Base-by-base conservation (phyloP, 2,797 vertebrate genomes). In the Acestrorhynchus altus region DNA sequence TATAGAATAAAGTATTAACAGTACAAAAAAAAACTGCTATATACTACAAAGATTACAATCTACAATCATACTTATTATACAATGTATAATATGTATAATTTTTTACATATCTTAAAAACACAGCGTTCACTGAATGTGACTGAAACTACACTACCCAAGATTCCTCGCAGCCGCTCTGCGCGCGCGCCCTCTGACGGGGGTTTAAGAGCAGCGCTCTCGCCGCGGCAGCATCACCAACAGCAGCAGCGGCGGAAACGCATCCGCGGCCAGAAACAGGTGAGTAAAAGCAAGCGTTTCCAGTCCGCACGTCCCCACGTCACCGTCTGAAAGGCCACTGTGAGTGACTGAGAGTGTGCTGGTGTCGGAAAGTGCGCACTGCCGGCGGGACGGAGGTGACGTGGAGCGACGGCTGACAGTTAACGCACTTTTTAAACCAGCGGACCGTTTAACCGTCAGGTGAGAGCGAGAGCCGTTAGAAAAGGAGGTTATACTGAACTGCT, bases 181-280 rank as follows among this genome's bases (percentile, higher is more conserved):
- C 89, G 82, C 71, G 91, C 92, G 81, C 92, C 93, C 85, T 83
- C 93, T 92, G 86, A 81, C 72, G 90, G 92, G 72, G 44, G 61
- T 51, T 70, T 64, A 44, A 76, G 72, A 79, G 4, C 72, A 76
- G 77, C 66, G 83, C 80, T 83, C 72, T 83, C 84, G 80, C 86
- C 86, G 81, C 89, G 83, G 87, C 86, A 81, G 44, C 83, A 44
- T 64, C 57, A 18, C 42, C 83, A 46, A 63, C 57, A 56, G 69
- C 79, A 83, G 76, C 86, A 83, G 81, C 89, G 77, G 85, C 83
- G 78, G 31, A 52, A 60, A 8, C 74, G 76, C 80, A 28, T 69
- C 83, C 52, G 40, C 35, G 74, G 26, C 39, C 81, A 66, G 13
- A 83, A 82, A 77, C 89, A 93, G 94, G 94, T 94, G 89, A 92